These are phyloP conservation scores for Gulo gulo DNA, from an alignment of 2,113 vertebrate species.

Conservation along the genomic window DNA sequence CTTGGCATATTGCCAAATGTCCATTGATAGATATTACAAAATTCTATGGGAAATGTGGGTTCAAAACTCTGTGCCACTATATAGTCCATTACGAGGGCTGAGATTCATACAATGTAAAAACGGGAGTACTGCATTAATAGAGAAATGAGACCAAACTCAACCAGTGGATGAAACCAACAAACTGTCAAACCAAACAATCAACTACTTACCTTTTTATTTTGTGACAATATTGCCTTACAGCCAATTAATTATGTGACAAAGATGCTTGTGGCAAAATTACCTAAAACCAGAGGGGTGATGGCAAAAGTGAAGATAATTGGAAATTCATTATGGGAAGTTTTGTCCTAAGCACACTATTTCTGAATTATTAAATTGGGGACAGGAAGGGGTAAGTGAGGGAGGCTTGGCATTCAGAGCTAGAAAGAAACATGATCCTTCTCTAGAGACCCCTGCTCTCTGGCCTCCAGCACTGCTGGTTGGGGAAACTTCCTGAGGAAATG, in stretches of 20 bases:
- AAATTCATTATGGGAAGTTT: background rate
- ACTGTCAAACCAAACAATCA: background rate
- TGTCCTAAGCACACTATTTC: background rate
- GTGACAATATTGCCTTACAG: background rate
- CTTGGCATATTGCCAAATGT: background rate
- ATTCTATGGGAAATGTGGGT: background rate
- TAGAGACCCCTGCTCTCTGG: background rate
- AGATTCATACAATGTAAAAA: background rate
- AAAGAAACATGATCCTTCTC: background rate
- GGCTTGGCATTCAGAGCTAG: background rate
- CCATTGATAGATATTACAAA: background rate
- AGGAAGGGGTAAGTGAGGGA: background rate
- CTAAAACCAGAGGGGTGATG: background rate
- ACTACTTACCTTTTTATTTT: background rate
- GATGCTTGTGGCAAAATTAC: background rate
- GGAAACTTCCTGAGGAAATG: background rate
- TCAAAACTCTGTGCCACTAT: background rate
- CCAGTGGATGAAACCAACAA: background rate
- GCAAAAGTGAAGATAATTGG: background rate
- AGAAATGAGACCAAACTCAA: background rate
- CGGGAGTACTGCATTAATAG: background rate
- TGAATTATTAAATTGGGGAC: background rate
- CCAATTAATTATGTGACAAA: background rate
- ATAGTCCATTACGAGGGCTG: background rate
- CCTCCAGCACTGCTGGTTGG: background rate